phyloP scores from a whole-genome alignment of 2,113 vertebrate species.

The Azemiops feae region DNA sequence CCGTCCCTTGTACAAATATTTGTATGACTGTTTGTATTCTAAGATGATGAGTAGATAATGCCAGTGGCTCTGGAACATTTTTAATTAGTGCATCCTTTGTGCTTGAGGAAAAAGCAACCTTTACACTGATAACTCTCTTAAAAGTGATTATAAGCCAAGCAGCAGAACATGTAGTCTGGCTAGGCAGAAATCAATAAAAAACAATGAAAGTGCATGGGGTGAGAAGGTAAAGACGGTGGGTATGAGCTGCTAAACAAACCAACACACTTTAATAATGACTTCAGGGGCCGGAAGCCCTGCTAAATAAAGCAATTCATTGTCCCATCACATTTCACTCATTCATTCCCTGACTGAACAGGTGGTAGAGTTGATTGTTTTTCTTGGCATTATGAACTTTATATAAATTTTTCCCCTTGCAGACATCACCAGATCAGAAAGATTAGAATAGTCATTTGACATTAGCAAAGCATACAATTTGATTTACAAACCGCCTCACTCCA shows the following conservation, averaged over 20 bases:
- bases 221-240: not conserved
- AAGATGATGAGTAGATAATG: constrained; percentile 3
- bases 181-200: constrained; percentile 57
- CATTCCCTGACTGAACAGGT: constrained; percentile 51
- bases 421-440: constrained; percentile 79
- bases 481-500: not conserved
- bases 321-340: not conserved
- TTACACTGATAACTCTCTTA: constrained; percentile 77
- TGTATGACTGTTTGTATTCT: not conserved
- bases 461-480: constrained; percentile 62
- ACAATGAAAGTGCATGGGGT: constrained; percentile 6
- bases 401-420: constrained; percentile 72
- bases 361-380: constrained; percentile 74
- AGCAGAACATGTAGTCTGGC: constrained; percentile 50
- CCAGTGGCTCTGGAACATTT: constrained; percentile 49
- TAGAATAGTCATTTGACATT: constrained; percentile 74
- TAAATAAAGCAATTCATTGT: constrained; percentile 31
- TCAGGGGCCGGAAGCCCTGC: constrained; percentile 33
- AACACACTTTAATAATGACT: constrained; percentile 40
- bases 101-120: constrained; percentile 70
- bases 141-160: constrained; percentile 62
- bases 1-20: constrained; percentile 25
- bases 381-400: constrained; percentile 69
- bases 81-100: constrained; percentile 58
- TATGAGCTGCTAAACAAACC: constrained; percentile 28